Base-by-base conservation (phyloP, 2,888 invertebrate genomes). In the Acleris sparsana region DNA sequence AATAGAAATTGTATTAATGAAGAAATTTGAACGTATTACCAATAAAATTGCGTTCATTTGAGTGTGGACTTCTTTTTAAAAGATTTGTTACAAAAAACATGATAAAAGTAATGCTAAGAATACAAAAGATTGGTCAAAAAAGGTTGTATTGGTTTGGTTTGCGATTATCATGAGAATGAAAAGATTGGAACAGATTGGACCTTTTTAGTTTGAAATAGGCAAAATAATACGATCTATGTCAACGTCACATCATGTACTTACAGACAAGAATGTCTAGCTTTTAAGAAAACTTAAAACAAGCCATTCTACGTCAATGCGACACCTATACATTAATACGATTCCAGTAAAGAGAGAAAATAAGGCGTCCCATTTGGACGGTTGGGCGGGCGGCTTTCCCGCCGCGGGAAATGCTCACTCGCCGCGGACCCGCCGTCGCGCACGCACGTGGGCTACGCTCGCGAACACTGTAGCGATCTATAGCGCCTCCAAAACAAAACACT, bases 361-460 rank as follows among this genome's bases (percentile, higher is more conserved):
- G 67, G 70, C 77, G 76, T 76, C 78, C 82, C 79, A 83, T 79
- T 83, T 82, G 79, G 75, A 76, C 68, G 76, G 76, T 82, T 83
- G 85, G 87, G 87, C 84, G 83, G 79, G 73, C 80, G 76, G 80
- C 87, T 90, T 88, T 82, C 89, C 84, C 78, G 73, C 78, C 69
- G 73, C 71, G 75, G 78, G 84, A 86, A 86, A 87, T 39, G 39
- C 39, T 39, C 84, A 78, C 63, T 63, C 62, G 60, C 49, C 52
- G 51, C 48, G 17, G 51, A 75, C 73, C 75, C 79, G 80, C 76
- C 84, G 78, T 49, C 61, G 77, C 71, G 84, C 74, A 63, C 85
- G 80, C 84, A 89, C 90, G 90, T 75, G 63, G 57, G 69, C 61
- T 59, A 52, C 63, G 63, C 64, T 69, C 59, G 60, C 29, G 65